These are phyloP conservation scores for Colius striatus DNA, from an alignment of 2,113 vertebrate species.

Conservation along the genomic window DNA sequence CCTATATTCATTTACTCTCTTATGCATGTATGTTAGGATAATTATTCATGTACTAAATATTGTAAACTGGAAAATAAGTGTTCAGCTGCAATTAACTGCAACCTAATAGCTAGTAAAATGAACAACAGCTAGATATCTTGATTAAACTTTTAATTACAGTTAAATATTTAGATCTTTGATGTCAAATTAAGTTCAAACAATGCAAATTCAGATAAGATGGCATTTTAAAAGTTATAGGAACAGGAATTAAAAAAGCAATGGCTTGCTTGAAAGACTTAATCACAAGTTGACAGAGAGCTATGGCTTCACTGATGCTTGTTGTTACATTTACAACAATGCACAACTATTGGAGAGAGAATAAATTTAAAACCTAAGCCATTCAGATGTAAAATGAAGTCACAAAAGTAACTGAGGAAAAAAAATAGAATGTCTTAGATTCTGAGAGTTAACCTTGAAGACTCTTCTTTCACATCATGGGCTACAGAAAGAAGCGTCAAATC, in stretches of 20 bases:
- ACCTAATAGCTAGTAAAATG: background rate
- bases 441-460: constrained; percentile 23
- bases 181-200: constrained; percentile 7
- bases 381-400: constrained; percentile 32
- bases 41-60: background rate
- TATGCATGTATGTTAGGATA: background rate
- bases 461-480: constrained; percentile 2
- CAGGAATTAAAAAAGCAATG: background rate
- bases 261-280: constrained; percentile 45
- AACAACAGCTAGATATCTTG: background rate
- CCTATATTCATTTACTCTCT: background rate
- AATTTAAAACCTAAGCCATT: constrained; percentile 39
- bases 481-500: background rate
- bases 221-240: constrained; percentile 20
- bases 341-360: background rate
- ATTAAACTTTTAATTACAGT: background rate
- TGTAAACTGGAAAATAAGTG: constrained; percentile 8
- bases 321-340: constrained; percentile 20
- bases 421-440: background rate
- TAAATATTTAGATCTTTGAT: background rate
- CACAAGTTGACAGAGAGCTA: constrained; percentile 61
- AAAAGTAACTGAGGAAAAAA: constrained; percentile 44
- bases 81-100: background rate
- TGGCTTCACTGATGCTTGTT: constrained; percentile 11
- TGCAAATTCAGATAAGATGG: constrained; percentile 40